These are phyloP conservation scores for Sprattus sprattus DNA, from an alignment of 2,113 vertebrate species.

Conservation along the genomic window DNA sequence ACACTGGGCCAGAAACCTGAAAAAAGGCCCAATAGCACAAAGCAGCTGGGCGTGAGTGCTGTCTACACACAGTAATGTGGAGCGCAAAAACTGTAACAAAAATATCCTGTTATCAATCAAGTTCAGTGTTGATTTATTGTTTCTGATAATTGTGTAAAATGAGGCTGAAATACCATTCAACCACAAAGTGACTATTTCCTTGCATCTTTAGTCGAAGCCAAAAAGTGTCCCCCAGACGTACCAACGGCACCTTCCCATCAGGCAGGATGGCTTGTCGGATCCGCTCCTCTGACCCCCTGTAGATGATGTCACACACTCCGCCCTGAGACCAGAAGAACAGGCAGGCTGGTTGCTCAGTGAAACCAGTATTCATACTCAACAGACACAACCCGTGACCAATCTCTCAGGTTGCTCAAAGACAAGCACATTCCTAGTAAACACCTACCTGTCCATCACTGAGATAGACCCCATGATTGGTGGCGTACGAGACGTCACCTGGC, in stretches of 20 bases:
- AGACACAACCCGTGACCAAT: no score
- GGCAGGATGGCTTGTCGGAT: constrained; percentile 70
- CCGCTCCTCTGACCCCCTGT: constrained; percentile 74
- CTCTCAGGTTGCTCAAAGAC: not conserved
- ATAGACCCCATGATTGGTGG: constrained; percentile 86
- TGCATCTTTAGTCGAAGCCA: not conserved
- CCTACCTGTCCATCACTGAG: constrained; percentile 75
- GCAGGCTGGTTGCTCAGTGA: not conserved
- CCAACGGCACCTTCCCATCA: constrained; percentile 85
- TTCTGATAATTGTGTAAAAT: no score
- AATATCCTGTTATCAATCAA: not conserved
- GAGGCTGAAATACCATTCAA: not conserved
- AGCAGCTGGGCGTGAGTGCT: not conserved
- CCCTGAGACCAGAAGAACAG: constrained; percentile 60
- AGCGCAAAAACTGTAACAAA: not conserved
- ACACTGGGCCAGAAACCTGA: constrained; percentile 90
- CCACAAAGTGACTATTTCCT: not conserved
- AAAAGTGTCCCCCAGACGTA: constrained; percentile 50
- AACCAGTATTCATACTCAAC: not conserved
- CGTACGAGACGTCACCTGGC: constrained; percentile 78
- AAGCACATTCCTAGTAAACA: not conserved
- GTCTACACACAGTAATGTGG: not conserved
- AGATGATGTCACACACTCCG: constrained; percentile 81
- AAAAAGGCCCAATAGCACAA: not conserved
- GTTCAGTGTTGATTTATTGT: not conserved